Evolutionary conservation across 2,113 vertebrate species (phyloP), one percentile per base, ranked within the genome.

Genomic region (Mobula birostris): DNA sequence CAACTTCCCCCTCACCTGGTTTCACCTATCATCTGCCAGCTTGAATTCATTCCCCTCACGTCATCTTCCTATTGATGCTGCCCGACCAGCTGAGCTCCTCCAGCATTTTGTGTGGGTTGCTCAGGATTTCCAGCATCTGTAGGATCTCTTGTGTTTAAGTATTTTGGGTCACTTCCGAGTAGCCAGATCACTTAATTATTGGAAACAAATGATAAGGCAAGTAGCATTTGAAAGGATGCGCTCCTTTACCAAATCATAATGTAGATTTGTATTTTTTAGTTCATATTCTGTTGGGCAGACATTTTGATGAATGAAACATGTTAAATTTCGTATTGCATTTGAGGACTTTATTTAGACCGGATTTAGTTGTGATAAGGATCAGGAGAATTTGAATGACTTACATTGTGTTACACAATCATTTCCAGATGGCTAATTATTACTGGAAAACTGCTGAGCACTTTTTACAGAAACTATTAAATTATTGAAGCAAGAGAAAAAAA

Each of bases 161-260:
- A 83, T 56, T 56, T 56, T 58, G 80, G 27, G 17, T 2, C 2
- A 24, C 48, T 83, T 83, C 24, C 17, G 56, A 56, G 48, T 56
- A 48, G 80, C 21, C 19, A 24, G 1, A 27, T 32, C 80, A 56
- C 24, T 83, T 83, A 56, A 77, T 19, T 2, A 19, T 0, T 27
- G 5, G 80, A 56, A 83, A 83, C 40, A 83, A 56, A 24, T 56
- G 7, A 83, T 24, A 83, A 48, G 24, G 19, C 21, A 83, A 56
- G 40, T 24, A 83, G 19, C 80, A 58, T 40, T 19, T 83, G 40
- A 83, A 79, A 36, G 32, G 17, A 83, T 83, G 48, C 27, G 48
- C 24, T 83, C 40, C 27, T 83, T 83, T 83, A 56, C 80, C 80
- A 83, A 83, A 83, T 83, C 80, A 83, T 83, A 83, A 56, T 56